Evolutionary conservation across 2,888 invertebrate genomes (phyloP).

Genomic region (Amiota minor): DNA sequence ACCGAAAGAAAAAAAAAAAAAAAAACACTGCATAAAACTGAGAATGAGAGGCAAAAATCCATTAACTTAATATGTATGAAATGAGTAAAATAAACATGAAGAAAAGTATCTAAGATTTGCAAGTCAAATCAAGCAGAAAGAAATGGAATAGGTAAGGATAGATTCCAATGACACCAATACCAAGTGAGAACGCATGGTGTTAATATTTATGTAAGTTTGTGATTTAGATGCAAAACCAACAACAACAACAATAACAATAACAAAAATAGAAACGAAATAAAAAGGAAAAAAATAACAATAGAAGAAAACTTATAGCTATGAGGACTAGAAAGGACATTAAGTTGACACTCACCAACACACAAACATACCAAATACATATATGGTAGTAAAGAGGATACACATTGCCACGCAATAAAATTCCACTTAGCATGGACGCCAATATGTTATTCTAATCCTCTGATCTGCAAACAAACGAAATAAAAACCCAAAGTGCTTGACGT

Average conservation of each 20-base stretch:
- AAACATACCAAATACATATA: not conserved
- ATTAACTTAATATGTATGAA: not conserved
- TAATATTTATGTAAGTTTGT: slow-evolving; percentile 33
- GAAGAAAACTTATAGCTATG: not conserved
- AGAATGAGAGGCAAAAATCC: no score
- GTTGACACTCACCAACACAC: not conserved
- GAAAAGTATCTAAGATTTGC: slow-evolving; percentile 20
- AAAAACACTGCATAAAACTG: no score
- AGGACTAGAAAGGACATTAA: slow-evolving; percentile 3
- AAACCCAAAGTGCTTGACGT: slow-evolving; percentile 29
- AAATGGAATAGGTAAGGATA: not conserved
- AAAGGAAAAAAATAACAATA: not conserved
- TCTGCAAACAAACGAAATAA: slow-evolving; percentile 45
- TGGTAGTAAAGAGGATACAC: not conserved
- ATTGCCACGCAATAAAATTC: slow-evolving; percentile 44
- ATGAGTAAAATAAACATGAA: not conserved
- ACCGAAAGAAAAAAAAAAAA: no score
- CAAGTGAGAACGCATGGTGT: slow-evolving; percentile 22
- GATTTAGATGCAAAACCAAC: slow-evolving; percentile 16
- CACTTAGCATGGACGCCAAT: slow-evolving; percentile 42
- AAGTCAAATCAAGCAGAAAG: slow-evolving; percentile 18
- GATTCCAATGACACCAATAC: not conserved
- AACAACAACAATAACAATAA: not conserved
- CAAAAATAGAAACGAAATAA: not conserved
- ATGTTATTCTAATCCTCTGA: slow-evolving; percentile 45